Evolutionary conservation across 2,888 invertebrate genomes (phyloP), one percentile per base, ranked within the genome.

Genomic region (Monochamus alternatus): DNA sequence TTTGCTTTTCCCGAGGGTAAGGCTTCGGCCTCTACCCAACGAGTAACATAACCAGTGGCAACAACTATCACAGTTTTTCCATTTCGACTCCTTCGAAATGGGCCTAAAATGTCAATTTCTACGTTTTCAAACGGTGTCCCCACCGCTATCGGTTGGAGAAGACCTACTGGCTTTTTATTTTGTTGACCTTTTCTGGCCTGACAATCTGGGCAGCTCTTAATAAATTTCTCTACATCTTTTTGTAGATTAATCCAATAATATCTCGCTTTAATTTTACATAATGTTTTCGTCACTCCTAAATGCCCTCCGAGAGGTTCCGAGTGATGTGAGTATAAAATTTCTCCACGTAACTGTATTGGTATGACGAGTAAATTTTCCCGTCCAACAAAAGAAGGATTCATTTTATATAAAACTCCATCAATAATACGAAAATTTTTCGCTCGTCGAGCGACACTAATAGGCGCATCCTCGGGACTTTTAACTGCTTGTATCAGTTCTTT

Each of bases 41-140:
- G 47, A 0, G 84, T 82, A 4, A 82, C 81, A 51, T 82, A 85
- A 64, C 82, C 83, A 2, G 82, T 83, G 0, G 83, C 82, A 5
- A 85, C 82, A 1, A 84, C 73, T 10, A 84, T 82, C 5, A 79
- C 72, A 0, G 75, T 83, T 67, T 83, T 82, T 12, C 81, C 81
- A 8, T 58, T 64, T 10, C 52, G 67, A 44, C 81, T 82, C 65
- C 72, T 75, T 3, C 77, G 32, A 73, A 84, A 81, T 1, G 82
- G 81, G 7, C 83, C 83, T 63, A 85, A 73, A 30, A 83, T 31
- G 59, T 84, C 82, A 14, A 83, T 81, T 14, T 73, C 76, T 12
- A 77, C 65, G 65, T 58, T 43, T n/a, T 77, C 75, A 66, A 78
- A 78, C 1, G 75, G 72, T 12, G 38, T 44, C 3, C 73, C 70